Percentiles rank a stretch among this genome's conserved stretches.
These are phyloP conservation scores for Platalea minor DNA, from an alignment of 2,797 vertebrate species.

Conservation along the genomic window DNA sequence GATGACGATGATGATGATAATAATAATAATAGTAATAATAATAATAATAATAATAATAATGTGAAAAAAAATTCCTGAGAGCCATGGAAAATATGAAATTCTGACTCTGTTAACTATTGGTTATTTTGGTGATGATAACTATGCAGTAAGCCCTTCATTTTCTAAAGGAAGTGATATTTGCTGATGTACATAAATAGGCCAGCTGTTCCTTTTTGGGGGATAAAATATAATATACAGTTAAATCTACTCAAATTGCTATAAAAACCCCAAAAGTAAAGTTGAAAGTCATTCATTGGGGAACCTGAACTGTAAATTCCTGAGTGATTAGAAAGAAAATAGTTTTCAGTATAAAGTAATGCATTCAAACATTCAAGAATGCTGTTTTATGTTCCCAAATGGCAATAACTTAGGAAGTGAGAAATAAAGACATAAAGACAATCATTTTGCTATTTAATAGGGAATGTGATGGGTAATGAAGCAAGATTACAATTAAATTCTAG, in stretches of 20 bases:
- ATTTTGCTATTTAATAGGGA: conserved; percentile 56
- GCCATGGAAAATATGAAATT: not conserved
- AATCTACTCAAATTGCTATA: not conserved
- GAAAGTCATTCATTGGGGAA: not conserved
- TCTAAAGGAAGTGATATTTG: conserved; percentile 1
- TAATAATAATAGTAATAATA: not conserved
- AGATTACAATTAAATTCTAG: conserved; percentile 54
- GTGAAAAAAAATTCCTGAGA: not conserved
- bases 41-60: not conserved
- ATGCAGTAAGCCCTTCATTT: not conserved
- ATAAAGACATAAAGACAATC: conserved; percentile 47
- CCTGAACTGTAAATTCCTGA: not conserved
- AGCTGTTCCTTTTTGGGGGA: not conserved
- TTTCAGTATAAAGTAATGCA: not conserved
- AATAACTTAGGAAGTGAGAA: conserved; percentile 49
- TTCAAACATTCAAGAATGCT: not conserved
- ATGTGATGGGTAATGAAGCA: conserved; percentile 57
- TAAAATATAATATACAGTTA: not conserved
- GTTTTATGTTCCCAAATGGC: conserved; percentile 1
- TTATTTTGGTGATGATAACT: not conserved
- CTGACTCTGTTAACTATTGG: not conserved
- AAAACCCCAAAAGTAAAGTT: not conserved
- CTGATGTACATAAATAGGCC: conserved; percentile 3
- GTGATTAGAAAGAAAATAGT: conserved; percentile 8
- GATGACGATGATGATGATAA: not conserved